Evolutionary conservation across 1,140 invertebrate genomes (phyloP).

Genomic region (Hormaphis cornu): DNA sequence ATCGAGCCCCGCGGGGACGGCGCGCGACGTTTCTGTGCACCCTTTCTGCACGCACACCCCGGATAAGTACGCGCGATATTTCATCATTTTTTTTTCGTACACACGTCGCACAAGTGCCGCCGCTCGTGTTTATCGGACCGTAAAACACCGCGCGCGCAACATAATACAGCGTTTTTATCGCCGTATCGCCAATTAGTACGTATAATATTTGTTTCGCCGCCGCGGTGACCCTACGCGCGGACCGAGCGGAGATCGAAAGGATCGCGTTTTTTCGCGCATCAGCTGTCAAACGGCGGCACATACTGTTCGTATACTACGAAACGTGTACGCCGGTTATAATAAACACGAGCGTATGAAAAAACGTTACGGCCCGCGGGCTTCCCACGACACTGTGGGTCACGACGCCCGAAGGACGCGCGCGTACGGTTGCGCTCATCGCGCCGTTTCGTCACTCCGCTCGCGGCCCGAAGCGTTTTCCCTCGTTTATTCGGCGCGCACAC

Average conservation of each 20-base stretch:
- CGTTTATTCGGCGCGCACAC: neutral
- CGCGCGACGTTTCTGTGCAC: neutral
- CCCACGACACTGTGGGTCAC: constrained; percentile 31
- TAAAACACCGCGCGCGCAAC: constrained; percentile 1
- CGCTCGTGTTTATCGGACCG: constrained; percentile 13
- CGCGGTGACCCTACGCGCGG: neutral
- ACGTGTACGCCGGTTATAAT: neutral
- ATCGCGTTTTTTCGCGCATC: neutral
- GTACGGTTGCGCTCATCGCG: neutral
- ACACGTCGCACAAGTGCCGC: constrained; percentile 1
- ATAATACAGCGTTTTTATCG: neutral
- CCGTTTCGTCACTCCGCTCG: constrained; percentile 16
- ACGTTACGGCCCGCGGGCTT: constrained; percentile 30
- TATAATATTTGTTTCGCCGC: neutral
- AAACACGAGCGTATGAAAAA: constrained; percentile 5
- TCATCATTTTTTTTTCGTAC: no score
- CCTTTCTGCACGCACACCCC: no score
- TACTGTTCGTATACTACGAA: neutral
- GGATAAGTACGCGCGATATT: no score
- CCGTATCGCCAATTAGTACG: neutral
- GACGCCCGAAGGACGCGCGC: constrained; percentile 20
- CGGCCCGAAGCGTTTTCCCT: neutral
- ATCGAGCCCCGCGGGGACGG: no score
- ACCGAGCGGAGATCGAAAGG: neutral
- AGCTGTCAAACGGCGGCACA: neutral